Base-by-base conservation (phyloP, 2,797 vertebrate species). In the Pseudocheirus occidentalis region DNA sequence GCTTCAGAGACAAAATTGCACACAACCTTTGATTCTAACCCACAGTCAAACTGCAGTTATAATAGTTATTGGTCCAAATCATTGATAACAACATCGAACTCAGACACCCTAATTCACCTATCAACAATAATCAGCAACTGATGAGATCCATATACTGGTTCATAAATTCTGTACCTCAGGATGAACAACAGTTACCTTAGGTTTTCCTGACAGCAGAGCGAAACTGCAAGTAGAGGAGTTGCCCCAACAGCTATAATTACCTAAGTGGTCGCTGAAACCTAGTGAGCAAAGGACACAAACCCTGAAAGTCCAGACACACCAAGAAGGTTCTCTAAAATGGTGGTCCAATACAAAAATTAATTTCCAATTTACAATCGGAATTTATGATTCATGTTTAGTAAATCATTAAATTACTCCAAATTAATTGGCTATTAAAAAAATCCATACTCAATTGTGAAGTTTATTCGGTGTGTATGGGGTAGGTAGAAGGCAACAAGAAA, bases 401-500 rank as follows among this genome's bases (percentile, higher is more conserved):
- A 21, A 24, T 21, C 73, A 87, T 27, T 27, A 87, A 87, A 50
- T 87, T 46, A 46, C 21, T 87, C 73, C 40, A 87, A 73, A 87
- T 87, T 87, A 87, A 87, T 87, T 87, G 40, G 24, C 40, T 87
- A 46, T 21, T 81, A 34, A 81, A 81, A 40, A 21, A 46, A 40
- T 40, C n/a, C 18, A 10, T 81, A 46, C n/a, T 81, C 18, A 24
- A 18, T 18, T 40, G 62, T 66, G 66, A 81, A 24, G 18, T 81
- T 81, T 40, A 81, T 58, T 95, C 27, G 29, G 1, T 40, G 18
- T 50, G 46, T 93, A 0, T 10, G 93, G 2, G 5, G 3, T 4
- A 91, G 0, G 0, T 21, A 12, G 1, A 13, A 21, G 4, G 3
- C 40, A 52, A 7, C 3, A 12, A 13, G 10, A 24, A 90, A 94